Percentiles rank a stretch among this genome's conserved stretches.
Conservation (phyloP, 2,797 vertebrate genomes). For the Poecile montanus region DNA sequence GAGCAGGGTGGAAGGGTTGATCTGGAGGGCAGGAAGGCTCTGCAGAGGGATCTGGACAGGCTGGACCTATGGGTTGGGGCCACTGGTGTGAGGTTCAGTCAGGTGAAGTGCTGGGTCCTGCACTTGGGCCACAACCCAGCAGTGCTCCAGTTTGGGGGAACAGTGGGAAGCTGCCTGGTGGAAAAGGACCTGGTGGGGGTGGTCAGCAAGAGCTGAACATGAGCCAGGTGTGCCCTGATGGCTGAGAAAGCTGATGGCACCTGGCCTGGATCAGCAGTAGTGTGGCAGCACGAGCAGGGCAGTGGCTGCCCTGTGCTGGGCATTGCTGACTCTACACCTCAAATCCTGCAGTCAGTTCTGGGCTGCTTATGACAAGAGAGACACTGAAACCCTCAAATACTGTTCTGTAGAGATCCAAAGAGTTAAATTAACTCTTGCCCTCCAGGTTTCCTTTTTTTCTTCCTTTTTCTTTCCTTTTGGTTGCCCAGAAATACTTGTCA, state of each 20-base stretch:
- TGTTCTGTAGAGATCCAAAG: background rate
- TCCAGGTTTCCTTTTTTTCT: background rate
- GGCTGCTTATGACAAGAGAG: background rate
- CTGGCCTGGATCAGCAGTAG: background rate
- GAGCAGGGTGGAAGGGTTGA: background rate
- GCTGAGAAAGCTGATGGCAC: background rate
- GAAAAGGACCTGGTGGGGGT: background rate
- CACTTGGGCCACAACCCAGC: background rate
- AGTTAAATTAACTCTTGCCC: background rate
- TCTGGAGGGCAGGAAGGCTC: background rate
- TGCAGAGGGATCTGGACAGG: background rate
- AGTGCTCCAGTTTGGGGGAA: background rate
- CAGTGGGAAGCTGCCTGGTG: background rate
- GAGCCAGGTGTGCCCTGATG: background rate
- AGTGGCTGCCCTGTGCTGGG: background rate
- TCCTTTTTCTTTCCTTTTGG: accelerated
- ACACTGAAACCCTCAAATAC: background rate
- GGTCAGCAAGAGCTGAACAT: background rate
- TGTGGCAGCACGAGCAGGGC: background rate
- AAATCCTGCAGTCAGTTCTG: background rate
- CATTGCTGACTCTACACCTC: background rate
- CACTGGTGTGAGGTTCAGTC: background rate
- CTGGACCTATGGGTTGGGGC: background rate
- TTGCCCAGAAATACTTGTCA: background rate
- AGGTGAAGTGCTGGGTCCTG: background rate